Percentiles rank a stretch among this genome's conserved stretches.
phyloP scores from a whole-genome alignment of 92 coral and sea anemone species.

The Pocillopora meandrina region DNA sequence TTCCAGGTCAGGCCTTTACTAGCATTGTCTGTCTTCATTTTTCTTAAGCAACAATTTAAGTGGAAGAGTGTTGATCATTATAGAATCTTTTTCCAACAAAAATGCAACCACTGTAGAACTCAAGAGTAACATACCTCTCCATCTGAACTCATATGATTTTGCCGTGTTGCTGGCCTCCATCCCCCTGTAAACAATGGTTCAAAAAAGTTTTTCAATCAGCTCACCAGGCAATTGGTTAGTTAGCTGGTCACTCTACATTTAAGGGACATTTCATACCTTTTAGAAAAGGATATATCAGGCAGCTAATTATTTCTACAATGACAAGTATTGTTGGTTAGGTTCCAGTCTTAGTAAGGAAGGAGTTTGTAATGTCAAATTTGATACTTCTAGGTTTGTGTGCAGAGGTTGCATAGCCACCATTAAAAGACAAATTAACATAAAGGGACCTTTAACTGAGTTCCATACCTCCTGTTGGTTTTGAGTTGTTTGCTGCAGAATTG shows the following conservation, averaged over 20 bases:
- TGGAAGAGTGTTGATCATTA: too few relatives aligned
- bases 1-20: too few relatives aligned
- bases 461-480: constrained; percentile 26
- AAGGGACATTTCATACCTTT: too few relatives aligned
- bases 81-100: background rate
- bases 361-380: too few relatives aligned
- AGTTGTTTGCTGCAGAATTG: background rate
- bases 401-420: background rate
- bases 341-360: too few relatives aligned
- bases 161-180: constrained; percentile 62
- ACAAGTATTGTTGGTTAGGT: too few relatives aligned
- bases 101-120: background rate
- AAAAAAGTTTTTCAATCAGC: background rate
- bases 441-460: background rate
- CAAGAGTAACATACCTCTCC: constrained; percentile 65
- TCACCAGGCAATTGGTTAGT: background rate
- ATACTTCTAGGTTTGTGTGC: too few relatives aligned
- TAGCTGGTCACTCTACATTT: background rate
- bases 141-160: constrained; percentile 64
- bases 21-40: too few relatives aligned
- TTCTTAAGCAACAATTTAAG: too few relatives aligned
- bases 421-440: background rate
- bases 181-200: constrained; percentile 39
- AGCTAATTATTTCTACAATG: too few relatives aligned
- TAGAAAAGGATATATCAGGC: too few relatives aligned